Base-by-base conservation (phyloP, 2,113 vertebrate species). In the Nettapus auritus region DNA sequence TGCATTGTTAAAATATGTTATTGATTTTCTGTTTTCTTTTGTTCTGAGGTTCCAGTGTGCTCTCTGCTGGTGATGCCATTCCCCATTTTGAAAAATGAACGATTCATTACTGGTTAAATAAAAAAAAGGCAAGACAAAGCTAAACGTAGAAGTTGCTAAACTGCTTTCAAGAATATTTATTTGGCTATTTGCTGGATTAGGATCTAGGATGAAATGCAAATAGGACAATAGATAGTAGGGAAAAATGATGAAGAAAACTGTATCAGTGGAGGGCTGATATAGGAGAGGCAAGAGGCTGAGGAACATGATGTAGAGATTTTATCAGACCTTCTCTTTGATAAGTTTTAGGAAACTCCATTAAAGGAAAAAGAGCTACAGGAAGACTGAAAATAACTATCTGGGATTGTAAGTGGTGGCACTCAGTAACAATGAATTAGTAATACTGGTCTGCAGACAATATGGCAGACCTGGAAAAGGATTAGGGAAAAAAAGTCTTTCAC, bases 61-160 rank as follows among this genome's bases (percentile, higher is more conserved):
- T 95, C 94, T 96, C 92, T 94, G 91, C 82, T 96, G 93, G 94
- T 96, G 86, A 90, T 86, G 82, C 46, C 74, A 90, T 68, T 92
- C 31, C 66, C 87, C 52, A 91, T 92, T 91, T 89, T 55, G n/a
- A 92, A 89, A 96, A 86, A 62, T 31, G 8, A 92, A 76, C 8
- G 11, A 71, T 80, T 70, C 40, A 34, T 62, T 94, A 62, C 29
- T 42, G 86, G 64, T 69, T 60, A 48, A 60, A 22, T 34, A 17
- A 31, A 25, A 7, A 11, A 3, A 28, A 15, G 66, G 6, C 1
- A 55, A 44, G 33, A 33, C 9, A 11, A 82, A 62, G 22, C 57
- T 74, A 76, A 76, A 66, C 7, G 11, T 8, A 57, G 13, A 69
- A 84, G 13, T 34, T 4, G 1, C 10, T 82, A 71, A 77, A 82